These are phyloP conservation scores for Drosophila anceps DNA, from an alignment of 2,888 invertebrate species.

Conservation along the genomic window DNA sequence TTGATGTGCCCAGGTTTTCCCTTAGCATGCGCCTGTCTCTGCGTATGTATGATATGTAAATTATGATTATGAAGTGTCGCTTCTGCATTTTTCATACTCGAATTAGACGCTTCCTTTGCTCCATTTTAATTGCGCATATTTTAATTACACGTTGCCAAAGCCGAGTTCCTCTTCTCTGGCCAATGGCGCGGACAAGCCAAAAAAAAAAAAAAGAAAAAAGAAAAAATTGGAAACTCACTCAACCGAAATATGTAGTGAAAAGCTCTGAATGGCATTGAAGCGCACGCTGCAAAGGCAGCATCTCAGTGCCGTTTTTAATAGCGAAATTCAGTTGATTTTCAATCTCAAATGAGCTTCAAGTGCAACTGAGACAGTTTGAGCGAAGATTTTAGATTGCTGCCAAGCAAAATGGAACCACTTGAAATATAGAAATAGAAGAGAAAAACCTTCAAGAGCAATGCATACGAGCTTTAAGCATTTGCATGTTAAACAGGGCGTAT, in stretches of 20 bases:
- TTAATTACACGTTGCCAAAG: constrained; percentile 63
- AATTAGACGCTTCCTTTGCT: constrained; percentile 50
- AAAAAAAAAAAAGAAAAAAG: neutral
- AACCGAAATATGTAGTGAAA: constrained; percentile 32
- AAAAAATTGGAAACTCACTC: neutral
- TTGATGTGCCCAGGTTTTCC: constrained; percentile 53
- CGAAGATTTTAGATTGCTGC: neutral
- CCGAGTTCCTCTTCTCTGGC: constrained; percentile 13
- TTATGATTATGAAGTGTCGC: constrained; percentile 64
- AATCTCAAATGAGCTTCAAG: constrained; percentile 29
- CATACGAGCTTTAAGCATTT: neutral
- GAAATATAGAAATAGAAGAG: neutral
- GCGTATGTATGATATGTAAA: constrained; percentile 60
- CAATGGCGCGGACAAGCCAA: constrained; percentile 30
- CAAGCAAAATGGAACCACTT: neutral
- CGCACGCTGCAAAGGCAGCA: constrained; percentile 9
- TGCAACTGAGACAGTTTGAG: constrained; percentile 10
- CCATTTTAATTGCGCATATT: constrained; percentile 77
- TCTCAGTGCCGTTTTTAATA: neutral
- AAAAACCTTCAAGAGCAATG: neutral
- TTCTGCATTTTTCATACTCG: constrained; percentile 38
- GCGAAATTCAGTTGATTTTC: constrained; percentile 5
- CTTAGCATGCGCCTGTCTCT: constrained; percentile 9
- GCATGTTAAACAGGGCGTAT: constrained; percentile 2
- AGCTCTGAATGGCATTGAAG: constrained; percentile 50